phyloP scores from a whole-genome alignment of 2,888 invertebrate species.

The Netelia virgata region DNA sequence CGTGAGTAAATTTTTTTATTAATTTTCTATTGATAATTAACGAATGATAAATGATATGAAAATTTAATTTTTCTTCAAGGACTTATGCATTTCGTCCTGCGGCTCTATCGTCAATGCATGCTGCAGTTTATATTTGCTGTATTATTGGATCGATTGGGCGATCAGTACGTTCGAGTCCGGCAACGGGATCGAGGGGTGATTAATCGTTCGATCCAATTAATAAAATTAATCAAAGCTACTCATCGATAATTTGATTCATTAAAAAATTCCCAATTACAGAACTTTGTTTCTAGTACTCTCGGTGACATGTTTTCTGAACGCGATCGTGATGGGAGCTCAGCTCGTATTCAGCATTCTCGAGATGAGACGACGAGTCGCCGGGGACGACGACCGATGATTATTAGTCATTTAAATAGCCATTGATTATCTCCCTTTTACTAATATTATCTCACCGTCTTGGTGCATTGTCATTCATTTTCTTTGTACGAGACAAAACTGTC shows the following conservation, averaged over 20 bases:
- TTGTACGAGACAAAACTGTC: neutral
- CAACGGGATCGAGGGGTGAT: constrained; percentile 66
- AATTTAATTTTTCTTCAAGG: constrained; percentile 62
- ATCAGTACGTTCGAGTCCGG: constrained; percentile 24
- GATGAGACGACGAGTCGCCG: constrained; percentile 49
- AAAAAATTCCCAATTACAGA: constrained; percentile 38
- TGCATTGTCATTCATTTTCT: neutral
- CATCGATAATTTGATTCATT: neutral
- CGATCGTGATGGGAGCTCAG: constrained; percentile 47
- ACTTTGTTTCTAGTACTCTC: constrained; percentile 59
- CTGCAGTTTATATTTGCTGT: constrained; percentile 72
- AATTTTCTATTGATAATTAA: neutral
- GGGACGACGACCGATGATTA: constrained; percentile 26
- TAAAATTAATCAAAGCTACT: neutral
- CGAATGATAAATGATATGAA: neutral
- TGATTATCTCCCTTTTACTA: constrained; percentile 22
- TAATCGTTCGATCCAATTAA: neutral
- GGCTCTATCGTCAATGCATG: constrained; percentile 69
- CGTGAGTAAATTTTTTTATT: constrained; percentile 34
- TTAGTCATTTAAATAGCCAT: constrained; percentile 52
- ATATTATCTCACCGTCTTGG: no score
- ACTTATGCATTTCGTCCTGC: constrained; percentile 70
- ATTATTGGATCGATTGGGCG: constrained; percentile 72
- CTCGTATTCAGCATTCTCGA: constrained; percentile 47
- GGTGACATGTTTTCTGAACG: constrained; percentile 51